Evolutionary conservation across 2,888 invertebrate genomes (phyloP).

Genomic region (Linyphia triangularis): DNA sequence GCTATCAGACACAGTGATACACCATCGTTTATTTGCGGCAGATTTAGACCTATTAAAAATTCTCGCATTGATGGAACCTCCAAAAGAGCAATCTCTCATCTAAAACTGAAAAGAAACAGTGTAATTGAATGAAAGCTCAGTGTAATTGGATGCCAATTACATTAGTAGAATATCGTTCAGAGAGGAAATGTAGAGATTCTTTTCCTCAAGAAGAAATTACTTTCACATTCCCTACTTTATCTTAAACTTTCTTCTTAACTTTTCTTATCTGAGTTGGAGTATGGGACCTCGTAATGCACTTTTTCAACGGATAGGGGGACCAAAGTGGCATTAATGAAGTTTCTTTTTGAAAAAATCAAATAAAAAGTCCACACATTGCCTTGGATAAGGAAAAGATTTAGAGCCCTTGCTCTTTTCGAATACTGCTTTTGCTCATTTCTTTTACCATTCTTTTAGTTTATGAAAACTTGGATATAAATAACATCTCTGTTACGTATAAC

Average conservation of each 20-base stretch:
- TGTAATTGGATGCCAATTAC: constrained; percentile 74
- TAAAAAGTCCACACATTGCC: constrained; percentile 29
- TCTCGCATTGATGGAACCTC: constrained; percentile 55
- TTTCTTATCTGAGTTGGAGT: constrained; percentile 70
- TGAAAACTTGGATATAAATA: no score
- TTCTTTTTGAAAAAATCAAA: constrained; percentile 57
- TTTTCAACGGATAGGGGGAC: constrained; percentile 48
- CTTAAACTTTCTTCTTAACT: constrained; percentile 74
- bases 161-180: constrained; percentile 71
- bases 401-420: constrained; percentile 10
- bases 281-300: constrained; percentile 69
- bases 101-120: constrained; percentile 57
- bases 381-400: constrained; percentile 29
- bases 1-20: constrained; percentile 10
- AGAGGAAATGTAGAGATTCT: constrained; percentile 49
- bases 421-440: constrained; percentile 57
- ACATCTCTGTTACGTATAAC: no score
- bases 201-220: constrained; percentile 58
- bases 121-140: constrained; percentile 73
- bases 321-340: constrained; percentile 73
- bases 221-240: constrained; percentile 71
- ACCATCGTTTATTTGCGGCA: constrained; percentile 27
- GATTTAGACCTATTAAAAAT: constrained; percentile 66
- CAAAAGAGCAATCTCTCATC: constrained; percentile 64
- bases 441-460: constrained; percentile 12